These are phyloP conservation scores for Drosophila longiperda DNA, from an alignment of 2,888 invertebrate genomes.

Conservation along the genomic window DNA sequence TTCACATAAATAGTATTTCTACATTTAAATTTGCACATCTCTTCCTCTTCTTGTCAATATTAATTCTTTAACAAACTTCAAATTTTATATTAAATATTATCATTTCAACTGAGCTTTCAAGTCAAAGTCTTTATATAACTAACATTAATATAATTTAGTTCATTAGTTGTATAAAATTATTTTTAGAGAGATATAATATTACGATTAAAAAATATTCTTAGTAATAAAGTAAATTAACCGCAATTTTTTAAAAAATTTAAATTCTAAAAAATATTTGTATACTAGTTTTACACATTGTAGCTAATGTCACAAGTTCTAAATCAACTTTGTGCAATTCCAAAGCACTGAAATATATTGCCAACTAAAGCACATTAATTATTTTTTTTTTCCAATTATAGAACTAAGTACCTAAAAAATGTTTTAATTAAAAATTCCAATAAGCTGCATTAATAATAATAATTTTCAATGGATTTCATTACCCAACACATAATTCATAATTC, in stretches of 20 bases:
- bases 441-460: constrained; percentile 41
- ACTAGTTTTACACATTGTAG: neutral
- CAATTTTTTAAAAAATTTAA: too few species aligned
- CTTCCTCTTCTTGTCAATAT: neutral
- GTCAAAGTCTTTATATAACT: too few species aligned
- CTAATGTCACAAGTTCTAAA: neutral
- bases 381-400: constrained; percentile 21
- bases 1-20: neutral
- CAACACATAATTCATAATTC: constrained; percentile 8
- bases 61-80: neutral
- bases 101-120: too few species aligned
- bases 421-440: constrained; percentile 59
- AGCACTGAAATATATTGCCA: neutral
- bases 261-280: neutral
- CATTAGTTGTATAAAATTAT: too few species aligned
- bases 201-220: too few species aligned
- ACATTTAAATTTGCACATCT: neutral
- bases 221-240: too few species aligned
- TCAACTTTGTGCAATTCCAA: neutral
- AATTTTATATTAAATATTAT: neutral
- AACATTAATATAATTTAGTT: too few species aligned
- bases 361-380: neutral
- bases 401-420: constrained; percentile 52
- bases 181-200: too few species aligned
- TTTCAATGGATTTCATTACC: constrained; percentile 20